Conservation (phyloP, 2,888 invertebrate species). For the Toxonevra muliebris region DNA sequence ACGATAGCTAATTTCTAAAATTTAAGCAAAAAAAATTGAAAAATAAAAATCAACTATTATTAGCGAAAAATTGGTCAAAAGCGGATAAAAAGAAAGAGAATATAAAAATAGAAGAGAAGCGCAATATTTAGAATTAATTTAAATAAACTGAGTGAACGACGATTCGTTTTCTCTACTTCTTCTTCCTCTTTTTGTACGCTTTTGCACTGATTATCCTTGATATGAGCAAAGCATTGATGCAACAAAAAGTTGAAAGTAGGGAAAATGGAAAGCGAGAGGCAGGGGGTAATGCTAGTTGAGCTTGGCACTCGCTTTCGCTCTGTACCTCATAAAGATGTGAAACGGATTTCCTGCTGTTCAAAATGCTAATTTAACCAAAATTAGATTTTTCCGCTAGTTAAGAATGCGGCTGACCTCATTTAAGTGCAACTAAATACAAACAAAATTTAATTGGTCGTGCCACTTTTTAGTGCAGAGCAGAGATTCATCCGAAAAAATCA, state of each 20-base stretch:
- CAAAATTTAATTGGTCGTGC: not conserved
- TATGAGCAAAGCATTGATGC: constrained; percentile 35
- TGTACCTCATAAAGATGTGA: constrained; percentile 23
- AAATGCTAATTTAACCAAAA: constrained; percentile 46
- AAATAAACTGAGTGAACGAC: constrained; percentile 35
- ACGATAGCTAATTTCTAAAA: too few relatives aligned
- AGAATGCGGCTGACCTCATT: constrained; percentile 39
- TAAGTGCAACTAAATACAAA: not conserved
- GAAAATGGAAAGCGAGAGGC: constrained; percentile 28
- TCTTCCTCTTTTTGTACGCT: not conserved
- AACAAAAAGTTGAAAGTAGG: constrained; percentile 39
- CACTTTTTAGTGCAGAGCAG: not conserved
- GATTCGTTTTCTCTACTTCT: not conserved
- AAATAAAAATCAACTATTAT: not conserved
- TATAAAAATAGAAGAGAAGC: constrained; percentile 14
- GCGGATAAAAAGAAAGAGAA: not conserved
- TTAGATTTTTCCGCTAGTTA: constrained; percentile 43
- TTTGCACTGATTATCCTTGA: not conserved
- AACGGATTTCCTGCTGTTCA: constrained; percentile 29
- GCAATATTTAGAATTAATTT: constrained; percentile 39
- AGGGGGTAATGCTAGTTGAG: not conserved
- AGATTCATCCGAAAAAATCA: not conserved
- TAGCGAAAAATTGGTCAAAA: too few relatives aligned
- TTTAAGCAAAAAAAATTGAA: not conserved
- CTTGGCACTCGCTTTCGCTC: not conserved